phyloP scores from a whole-genome alignment of 2,113 vertebrate species.

The Isurus oxyrinchus region DNA sequence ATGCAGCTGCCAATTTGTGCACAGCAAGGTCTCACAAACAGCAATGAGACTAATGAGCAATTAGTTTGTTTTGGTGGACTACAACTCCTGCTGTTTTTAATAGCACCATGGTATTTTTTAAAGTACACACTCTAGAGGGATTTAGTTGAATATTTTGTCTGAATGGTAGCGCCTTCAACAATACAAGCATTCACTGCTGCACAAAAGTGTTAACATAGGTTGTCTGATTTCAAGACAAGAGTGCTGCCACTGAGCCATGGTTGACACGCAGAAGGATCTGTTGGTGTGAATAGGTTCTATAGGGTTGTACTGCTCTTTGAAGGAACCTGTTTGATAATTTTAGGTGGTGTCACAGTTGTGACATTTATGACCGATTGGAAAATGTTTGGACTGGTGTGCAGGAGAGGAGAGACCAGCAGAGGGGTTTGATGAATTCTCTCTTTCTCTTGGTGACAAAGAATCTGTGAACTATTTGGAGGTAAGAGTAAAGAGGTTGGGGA shows the following conservation, averaged over 20 bases:
- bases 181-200: neutral
- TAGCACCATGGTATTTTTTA: neutral
- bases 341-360: neutral
- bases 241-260: neutral
- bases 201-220: neutral
- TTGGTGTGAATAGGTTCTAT: neutral
- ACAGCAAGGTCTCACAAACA: neutral
- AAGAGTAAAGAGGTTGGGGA: neutral
- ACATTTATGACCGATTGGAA: neutral
- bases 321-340: neutral
- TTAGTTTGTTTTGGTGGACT: neutral
- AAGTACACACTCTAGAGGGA: neutral
- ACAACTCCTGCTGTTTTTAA: neutral
- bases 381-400: neutral
- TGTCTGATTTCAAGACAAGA: neutral
- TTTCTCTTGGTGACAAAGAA: neutral
- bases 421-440: neutral
- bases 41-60: neutral
- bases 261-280: neutral
- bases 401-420: neutral
- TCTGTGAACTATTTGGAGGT: neutral
- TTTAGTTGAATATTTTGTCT: neutral
- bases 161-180: neutral
- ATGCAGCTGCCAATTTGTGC: neutral
- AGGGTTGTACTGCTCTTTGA: neutral